phyloP scores from a whole-genome alignment of 2,113 vertebrate genomes.

The Mormyrus lacerda region DNA sequence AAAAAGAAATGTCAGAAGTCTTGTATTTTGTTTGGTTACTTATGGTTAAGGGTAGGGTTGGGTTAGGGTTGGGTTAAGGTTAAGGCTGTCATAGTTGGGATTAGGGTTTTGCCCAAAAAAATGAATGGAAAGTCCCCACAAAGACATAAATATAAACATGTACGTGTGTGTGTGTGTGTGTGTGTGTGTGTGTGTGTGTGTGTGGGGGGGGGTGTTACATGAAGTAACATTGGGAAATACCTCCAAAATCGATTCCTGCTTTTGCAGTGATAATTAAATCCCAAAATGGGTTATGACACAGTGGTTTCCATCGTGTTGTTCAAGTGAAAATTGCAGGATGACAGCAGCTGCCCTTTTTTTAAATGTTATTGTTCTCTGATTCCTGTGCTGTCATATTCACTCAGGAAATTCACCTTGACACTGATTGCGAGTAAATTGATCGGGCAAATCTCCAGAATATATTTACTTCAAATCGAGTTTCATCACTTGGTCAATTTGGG shows the following conservation, averaged over 20 bases:
- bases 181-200: not conserved
- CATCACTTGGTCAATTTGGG: slow-evolving; percentile 40
- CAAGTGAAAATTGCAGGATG: slow-evolving; percentile 12
- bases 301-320: not conserved
- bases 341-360: slow-evolving; percentile 27
- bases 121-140: not conserved
- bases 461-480: slow-evolving; percentile 35
- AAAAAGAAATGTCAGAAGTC: not conserved
- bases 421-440: slow-evolving; percentile 29
- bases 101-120: not conserved
- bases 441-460: slow-evolving; percentile 32
- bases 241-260: not conserved
- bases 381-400: slow-evolving; percentile 14
- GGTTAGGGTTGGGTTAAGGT: no score
- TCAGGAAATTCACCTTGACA: slow-evolving; percentile 18
- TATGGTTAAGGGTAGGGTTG: not conserved
- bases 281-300: not conserved
- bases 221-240: not conserved
- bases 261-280: not conserved
- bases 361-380: slow-evolving; percentile 28
- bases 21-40: not conserved
- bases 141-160: not conserved
- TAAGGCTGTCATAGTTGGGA: not conserved
- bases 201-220: not conserved
- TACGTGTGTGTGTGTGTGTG: not conserved